Evolutionary conservation across 2,888 invertebrate species (phyloP).

Genomic region (Dryadula phaetusa): DNA sequence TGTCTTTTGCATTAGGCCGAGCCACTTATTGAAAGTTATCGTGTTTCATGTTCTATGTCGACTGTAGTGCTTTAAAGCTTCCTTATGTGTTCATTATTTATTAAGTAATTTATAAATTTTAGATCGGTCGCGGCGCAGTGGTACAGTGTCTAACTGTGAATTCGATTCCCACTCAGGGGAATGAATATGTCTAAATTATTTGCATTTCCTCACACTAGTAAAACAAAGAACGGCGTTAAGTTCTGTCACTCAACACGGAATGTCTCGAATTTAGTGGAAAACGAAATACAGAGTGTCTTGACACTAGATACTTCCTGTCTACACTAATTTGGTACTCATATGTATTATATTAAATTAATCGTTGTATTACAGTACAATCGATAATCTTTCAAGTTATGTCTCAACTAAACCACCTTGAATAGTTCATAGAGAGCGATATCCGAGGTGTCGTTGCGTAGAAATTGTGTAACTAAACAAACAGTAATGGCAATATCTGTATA

Average conservation of each 20-base stretch:
- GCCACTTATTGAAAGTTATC: conserved; percentile 32
- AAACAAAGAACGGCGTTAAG: too few relatives aligned
- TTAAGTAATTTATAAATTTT: conserved; percentile 2
- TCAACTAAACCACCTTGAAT: conserved; percentile 31
- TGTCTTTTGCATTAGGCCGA: conserved; percentile 24
- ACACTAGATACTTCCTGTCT: too few relatives aligned
- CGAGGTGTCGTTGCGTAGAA: conserved; percentile 40
- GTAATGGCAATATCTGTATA: conserved; percentile 36
- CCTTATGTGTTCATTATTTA: conserved; percentile 40
- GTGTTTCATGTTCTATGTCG: conserved; percentile 29
- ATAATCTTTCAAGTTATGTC: conserved; percentile 16
- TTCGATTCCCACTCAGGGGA: too few relatives aligned
- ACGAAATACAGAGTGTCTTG: too few relatives aligned
- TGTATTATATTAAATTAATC: too few relatives aligned
- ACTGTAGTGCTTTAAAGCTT: conserved; percentile 31
- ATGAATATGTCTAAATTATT: too few relatives aligned
- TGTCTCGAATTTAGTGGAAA: too few relatives aligned
- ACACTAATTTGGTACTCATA: too few relatives aligned
- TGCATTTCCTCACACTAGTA: too few relatives aligned
- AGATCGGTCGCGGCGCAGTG: too few relatives aligned
- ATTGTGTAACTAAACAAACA: conserved; percentile 43
- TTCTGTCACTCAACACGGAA: too few relatives aligned
- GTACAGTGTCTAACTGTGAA: too few relatives aligned
- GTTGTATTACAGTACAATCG: background rate
- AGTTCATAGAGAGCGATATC: conserved; percentile 40